phyloP scores from a whole-genome alignment of 2,113 vertebrate species.

The Sapajus apella region DNA sequence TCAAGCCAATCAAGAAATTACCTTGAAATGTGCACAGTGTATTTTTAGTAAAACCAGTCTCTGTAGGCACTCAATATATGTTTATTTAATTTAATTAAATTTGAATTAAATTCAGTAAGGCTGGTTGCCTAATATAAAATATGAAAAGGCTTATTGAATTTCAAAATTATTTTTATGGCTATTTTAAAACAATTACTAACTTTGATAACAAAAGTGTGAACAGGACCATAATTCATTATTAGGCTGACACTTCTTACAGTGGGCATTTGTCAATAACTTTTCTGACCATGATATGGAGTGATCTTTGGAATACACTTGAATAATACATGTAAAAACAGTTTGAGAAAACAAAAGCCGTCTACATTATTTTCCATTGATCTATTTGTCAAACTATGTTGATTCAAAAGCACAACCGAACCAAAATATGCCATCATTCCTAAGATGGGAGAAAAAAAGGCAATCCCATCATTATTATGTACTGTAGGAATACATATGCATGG shows the following conservation, averaged over 20 bases:
- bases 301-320: neutral
- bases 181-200: conserved; percentile 43
- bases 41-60: conserved; percentile 39
- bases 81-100: conserved; percentile 55
- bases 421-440: neutral
- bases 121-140: conserved; percentile 30
- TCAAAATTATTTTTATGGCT: neutral
- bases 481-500: neutral
- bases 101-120: conserved; percentile 17
- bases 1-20: neutral
- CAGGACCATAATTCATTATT: neutral
- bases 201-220: conserved; percentile 35
- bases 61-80: neutral
- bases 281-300: neutral
- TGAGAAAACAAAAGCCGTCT: neutral
- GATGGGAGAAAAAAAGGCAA: no score
- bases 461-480: neutral
- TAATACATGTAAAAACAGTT: neutral
- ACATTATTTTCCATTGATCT: conserved; percentile 1
- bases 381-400: neutral
- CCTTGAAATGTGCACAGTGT: neutral
- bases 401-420: neutral
- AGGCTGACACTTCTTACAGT: neutral
- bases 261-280: conserved; percentile 17
- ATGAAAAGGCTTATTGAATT: conserved; percentile 41